Conservation (phyloP, 1,140 invertebrate species). For the Forficula auricularia region DNA sequence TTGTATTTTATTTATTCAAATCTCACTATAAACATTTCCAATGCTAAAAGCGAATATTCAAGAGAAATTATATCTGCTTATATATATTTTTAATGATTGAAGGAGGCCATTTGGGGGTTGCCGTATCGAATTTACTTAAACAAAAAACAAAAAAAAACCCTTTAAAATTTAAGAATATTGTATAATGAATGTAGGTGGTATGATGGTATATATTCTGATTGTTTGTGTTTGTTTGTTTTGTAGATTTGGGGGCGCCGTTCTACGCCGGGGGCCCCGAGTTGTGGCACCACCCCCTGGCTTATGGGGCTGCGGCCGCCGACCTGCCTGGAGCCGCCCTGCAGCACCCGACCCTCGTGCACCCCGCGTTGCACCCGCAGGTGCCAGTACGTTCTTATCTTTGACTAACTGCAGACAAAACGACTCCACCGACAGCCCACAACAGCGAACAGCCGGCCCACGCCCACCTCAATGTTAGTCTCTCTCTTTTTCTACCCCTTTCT, state of each 20-base stretch:
- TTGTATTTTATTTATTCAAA: too few species aligned
- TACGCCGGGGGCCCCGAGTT: conserved; percentile 81
- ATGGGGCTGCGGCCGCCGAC: conserved; percentile 51
- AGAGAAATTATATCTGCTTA: too few species aligned
- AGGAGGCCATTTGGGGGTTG: too few species aligned
- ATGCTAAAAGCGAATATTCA: too few species aligned
- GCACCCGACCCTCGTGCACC: conserved; percentile 78
- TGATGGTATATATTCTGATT: too few species aligned
- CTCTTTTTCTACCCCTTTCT: neutral
- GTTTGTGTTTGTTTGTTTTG: conserved; percentile 24
- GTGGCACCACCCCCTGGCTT: conserved; percentile 83
- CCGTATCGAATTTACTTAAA: too few species aligned
- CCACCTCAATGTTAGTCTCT: conserved; percentile 27
- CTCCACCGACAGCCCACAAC: too few species aligned
- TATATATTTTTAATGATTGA: too few species aligned
- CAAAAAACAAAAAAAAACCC: too few species aligned
- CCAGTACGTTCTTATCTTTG: conserved; percentile 89
- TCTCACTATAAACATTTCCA: too few species aligned
- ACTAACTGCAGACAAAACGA: conserved; percentile 75
- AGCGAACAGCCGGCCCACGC: conserved; percentile 4
- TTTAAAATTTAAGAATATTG: too few species aligned
- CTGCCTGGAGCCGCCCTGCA: conserved; percentile 64
- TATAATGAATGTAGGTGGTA: too few species aligned
- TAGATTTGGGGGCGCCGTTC: conserved; percentile 85
- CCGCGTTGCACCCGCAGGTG: conserved; percentile 90